These are phyloP conservation scores for Myocastor coypus DNA, from an alignment of 2,113 vertebrate genomes.

Conservation along the genomic window DNA sequence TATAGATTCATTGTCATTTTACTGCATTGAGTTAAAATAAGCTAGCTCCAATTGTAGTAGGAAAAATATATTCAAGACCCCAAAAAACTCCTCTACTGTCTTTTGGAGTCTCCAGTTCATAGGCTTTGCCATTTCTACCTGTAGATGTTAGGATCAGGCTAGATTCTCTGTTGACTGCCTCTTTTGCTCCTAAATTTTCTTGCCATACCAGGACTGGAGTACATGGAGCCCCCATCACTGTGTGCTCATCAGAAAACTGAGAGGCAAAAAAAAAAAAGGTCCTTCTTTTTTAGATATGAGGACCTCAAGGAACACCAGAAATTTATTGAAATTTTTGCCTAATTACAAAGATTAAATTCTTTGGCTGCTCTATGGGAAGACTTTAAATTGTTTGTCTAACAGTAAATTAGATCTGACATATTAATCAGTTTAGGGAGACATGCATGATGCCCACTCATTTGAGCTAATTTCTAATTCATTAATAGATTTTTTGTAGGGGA, in stretches of 20 bases:
- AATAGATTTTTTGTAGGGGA: background rate
- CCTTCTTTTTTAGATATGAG: conserved; percentile 2
- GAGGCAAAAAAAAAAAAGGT: background rate
- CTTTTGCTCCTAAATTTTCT: background rate
- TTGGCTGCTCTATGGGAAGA: conserved; percentile 70
- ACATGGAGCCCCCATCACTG: background rate
- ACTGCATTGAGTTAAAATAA: conserved; percentile 32
- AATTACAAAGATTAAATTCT: conserved; percentile 74
- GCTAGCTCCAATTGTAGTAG: background rate
- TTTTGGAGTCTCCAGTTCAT: background rate
- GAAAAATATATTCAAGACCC: conserved; percentile 10
- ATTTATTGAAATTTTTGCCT: conserved; percentile 67
- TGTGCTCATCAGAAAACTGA: background rate
- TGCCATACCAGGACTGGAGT: background rate
- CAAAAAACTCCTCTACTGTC: background rate
- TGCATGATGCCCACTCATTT: conserved; percentile 71
- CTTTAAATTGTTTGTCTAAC: conserved; percentile 74
- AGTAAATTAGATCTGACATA: conserved; percentile 74
- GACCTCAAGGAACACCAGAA: conserved; percentile 56
- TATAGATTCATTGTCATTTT: background rate
- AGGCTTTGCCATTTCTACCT: background rate
- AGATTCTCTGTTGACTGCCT: background rate
- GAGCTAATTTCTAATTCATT: conserved; percentile 76
- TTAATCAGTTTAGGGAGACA: conserved; percentile 80
- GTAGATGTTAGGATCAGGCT: background rate